phyloP scores from a whole-genome alignment of 2,797 vertebrate species.

The Spheniscus humboldti region DNA sequence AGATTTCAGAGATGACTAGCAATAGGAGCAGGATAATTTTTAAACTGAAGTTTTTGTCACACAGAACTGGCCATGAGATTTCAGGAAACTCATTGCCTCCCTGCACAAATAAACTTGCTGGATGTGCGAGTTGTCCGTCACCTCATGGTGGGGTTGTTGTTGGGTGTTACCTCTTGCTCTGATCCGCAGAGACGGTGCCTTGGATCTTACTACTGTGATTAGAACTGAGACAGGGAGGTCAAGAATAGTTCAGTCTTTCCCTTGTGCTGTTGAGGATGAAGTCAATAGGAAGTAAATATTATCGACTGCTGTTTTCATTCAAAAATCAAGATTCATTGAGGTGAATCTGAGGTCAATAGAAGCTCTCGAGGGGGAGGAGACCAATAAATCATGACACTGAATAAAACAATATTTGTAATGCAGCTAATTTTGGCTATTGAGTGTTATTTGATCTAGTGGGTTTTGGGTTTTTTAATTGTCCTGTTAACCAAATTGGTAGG shows the following conservation, averaged over 20 bases:
- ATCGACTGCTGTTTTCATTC: slow-evolving; percentile 67
- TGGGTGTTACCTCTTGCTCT: background rate
- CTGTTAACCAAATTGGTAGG: background rate
- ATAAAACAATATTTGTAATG: slow-evolving; percentile 52
- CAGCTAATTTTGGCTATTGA: slow-evolving; percentile 11
- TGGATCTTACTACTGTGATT: background rate
- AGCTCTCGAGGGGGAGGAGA: slow-evolving; percentile 22
- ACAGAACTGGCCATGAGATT: background rate
- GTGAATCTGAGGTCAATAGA: slow-evolving; percentile 58
- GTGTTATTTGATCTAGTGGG: background rate
- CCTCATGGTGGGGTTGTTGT: background rate
- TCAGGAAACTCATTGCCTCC: background rate
- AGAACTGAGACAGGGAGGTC: slow-evolving; percentile 23
- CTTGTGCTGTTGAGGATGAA: slow-evolving; percentile 40
- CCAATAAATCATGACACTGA: slow-evolving; percentile 42
- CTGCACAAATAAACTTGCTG: background rate
- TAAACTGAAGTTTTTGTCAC: background rate
- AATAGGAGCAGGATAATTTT: background rate
- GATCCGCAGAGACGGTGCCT: background rate
- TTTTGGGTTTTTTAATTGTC: background rate
- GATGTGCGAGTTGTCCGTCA: background rate
- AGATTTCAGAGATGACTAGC: background rate
- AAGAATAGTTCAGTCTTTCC: slow-evolving; percentile 31
- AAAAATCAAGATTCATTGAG: slow-evolving; percentile 70
- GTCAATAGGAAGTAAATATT: slow-evolving; percentile 61